phyloP scores from a whole-genome alignment of 2,113 vertebrate genomes.

The Chauna torquata region DNA sequence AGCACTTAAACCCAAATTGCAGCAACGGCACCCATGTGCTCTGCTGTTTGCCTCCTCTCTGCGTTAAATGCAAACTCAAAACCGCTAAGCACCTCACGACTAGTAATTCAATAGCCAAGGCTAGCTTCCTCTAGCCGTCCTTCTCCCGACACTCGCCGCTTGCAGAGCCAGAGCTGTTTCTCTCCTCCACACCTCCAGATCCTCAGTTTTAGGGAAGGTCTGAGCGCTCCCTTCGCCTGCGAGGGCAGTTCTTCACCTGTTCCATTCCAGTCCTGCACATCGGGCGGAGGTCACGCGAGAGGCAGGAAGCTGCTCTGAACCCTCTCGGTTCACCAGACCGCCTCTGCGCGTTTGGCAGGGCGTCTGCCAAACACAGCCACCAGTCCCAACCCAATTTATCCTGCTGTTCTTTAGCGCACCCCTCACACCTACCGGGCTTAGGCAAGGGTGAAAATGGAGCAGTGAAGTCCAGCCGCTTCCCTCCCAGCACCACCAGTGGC shows the following conservation, averaged over 20 bases:
- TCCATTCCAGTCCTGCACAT: accelerated
- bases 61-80: accelerated
- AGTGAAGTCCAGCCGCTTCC: neutral
- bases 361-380: neutral
- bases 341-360: neutral
- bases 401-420: neutral
- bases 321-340: neutral
- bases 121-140: neutral
- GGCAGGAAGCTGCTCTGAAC: neutral
- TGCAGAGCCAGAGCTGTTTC: neutral
- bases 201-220: neutral
- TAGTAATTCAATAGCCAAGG: neutral
- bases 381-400: accelerated
- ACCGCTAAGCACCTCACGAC: neutral
- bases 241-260: accelerated
- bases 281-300: neutral
- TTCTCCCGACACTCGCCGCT: neutral
- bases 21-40: neutral
- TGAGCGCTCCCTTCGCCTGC: neutral
- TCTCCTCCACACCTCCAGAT: neutral
- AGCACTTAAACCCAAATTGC: neutral
- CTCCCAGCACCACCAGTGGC: neutral
- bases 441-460: neutral
- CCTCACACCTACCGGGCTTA: accelerated
- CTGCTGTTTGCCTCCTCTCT: neutral